Conservation (phyloP, 2,888 invertebrate species). For the Adela reaumurella region DNA sequence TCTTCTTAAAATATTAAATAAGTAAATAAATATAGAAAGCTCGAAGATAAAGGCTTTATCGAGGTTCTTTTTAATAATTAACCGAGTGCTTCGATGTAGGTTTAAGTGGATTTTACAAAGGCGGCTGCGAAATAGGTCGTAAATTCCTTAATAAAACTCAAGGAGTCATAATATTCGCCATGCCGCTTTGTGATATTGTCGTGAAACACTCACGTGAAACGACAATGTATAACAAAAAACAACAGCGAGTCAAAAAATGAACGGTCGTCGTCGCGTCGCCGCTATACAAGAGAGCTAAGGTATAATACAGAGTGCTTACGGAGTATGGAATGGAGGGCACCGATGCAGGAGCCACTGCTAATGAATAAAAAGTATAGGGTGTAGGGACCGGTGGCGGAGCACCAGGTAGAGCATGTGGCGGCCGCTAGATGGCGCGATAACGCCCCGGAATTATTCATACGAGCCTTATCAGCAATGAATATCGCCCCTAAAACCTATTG, state of each 20-base stretch:
- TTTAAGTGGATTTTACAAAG: too few species aligned
- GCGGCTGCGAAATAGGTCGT: too few species aligned
- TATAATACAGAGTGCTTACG: too few species aligned
- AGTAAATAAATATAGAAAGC: too few species aligned
- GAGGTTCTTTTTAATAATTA: too few species aligned
- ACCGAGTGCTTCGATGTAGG: too few species aligned
- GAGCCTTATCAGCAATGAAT: conserved; percentile 35
- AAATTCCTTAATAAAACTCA: neutral
- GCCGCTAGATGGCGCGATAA: conserved; percentile 43
- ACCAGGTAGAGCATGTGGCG: conserved; percentile 55
- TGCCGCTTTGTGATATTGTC: neutral
- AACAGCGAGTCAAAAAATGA: neutral
- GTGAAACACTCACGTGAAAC: neutral
- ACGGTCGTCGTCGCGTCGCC: neutral
- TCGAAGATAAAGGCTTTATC: too few species aligned
- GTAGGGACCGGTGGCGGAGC: neutral
- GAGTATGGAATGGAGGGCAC: too few species aligned
- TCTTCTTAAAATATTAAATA: too few species aligned
- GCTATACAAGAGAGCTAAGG: too few species aligned
- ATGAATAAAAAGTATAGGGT: neutral
- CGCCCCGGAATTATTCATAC: conserved; percentile 50
- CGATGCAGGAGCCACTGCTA: neutral
- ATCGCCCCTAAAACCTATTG: neutral
- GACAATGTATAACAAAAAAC: neutral
- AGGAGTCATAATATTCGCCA: neutral